Evolutionary conservation across 2,113 vertebrate species (phyloP), one percentile per base, ranked within the genome.

Genomic region (Turnix velox): DNA sequence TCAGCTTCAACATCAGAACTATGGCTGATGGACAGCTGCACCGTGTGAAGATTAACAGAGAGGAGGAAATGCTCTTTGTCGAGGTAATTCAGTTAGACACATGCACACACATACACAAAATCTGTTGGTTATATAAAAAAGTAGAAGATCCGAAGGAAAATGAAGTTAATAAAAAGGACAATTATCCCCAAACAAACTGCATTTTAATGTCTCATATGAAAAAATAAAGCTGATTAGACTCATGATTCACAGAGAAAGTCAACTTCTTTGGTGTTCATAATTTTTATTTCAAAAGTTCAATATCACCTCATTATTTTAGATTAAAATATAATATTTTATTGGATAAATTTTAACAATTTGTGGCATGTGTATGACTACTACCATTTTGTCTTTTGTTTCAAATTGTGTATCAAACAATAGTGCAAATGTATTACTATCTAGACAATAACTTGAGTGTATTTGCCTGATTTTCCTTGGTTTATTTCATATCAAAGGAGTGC

Each of bases 21-120:
- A 87, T 98, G 97, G 98, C 98, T 23, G 97, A 98, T 71, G 98
- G 98, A 69, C 97, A 98, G 2, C 97, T 98, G 40, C 98, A 98
- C 43, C 96, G 89, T 0, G 30, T 98, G 68, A 95, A 95, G 79
- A 97, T 98, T 67, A 96, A 96, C n/a, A 97, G 98, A 95, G 96
- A 98, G 37, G 96, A 97, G 52, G 96, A 97, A 40, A 73, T 76
- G 17, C 91, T 98, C 51, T 96, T 95, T 89, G 93, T 98, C 40
- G 97, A 98, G 98, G 98, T 98, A 98, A 97, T 18, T 22, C 2
- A 23, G 10, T 40, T 68, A 12, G 18, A 19, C 2, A 9, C 45
- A 15, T 33, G 25, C 17, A n/a, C 12, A 18, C 8, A 57, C 20
- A 9, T 14, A n/a, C 27, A 16, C 51, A 57, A 4, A 3, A 22